Percentiles rank a stretch among this genome's conserved stretches.
Evolutionary conservation across 2,113 vertebrate genomes (phyloP).

Genomic region (Antechinus flavipes): DNA sequence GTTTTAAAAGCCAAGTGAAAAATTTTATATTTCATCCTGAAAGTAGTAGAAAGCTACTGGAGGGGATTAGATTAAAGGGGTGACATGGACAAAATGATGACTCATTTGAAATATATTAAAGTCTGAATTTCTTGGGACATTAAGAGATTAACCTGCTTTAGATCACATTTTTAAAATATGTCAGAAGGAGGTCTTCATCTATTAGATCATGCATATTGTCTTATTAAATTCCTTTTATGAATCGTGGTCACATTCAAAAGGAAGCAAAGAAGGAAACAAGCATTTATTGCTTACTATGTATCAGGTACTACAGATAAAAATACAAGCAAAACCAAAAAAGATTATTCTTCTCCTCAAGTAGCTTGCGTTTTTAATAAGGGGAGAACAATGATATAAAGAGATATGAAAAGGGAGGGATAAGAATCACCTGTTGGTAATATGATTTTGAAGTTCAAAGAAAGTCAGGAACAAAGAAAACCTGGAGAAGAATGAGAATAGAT

Average conservation of each 20-base stretch:
- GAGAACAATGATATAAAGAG: neutral
- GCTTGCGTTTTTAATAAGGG: neutral
- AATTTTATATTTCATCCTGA: neutral
- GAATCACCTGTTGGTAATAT: neutral
- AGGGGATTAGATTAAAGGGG: neutral
- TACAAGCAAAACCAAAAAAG: neutral
- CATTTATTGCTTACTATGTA: neutral
- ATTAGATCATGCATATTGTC: neutral
- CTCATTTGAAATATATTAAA: neutral
- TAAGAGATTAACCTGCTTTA: neutral
- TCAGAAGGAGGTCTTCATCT: neutral
- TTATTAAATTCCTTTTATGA: neutral
- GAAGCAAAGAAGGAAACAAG: neutral
- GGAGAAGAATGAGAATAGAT: neutral
- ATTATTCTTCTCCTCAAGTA: neutral
- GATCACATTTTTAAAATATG: neutral
- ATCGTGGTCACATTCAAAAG: neutral
- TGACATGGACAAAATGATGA: neutral
- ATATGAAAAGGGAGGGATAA: neutral
- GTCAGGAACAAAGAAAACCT: neutral
- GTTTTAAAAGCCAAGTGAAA: neutral
- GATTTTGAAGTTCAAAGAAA: neutral
- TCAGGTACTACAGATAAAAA: neutral
- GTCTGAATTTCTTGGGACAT: neutral
- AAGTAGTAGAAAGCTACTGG: neutral